These are phyloP conservation scores for Aptenodytes forsteri DNA, from an alignment of 2,113 vertebrate species.

Conservation along the genomic window DNA sequence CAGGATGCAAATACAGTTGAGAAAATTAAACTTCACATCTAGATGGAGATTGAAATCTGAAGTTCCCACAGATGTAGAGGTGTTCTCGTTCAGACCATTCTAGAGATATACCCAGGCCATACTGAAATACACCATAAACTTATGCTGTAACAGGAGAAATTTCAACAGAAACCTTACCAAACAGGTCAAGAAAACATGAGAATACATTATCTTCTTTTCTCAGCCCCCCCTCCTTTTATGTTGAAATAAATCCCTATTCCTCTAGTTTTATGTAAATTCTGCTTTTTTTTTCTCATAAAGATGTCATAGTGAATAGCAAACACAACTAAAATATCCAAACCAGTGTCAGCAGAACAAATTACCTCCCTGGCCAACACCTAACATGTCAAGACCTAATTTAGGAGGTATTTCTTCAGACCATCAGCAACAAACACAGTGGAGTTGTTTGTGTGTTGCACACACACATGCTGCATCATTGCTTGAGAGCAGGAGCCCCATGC, in stretches of 20 bases:
- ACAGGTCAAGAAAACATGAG: background rate
- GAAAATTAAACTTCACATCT: background rate
- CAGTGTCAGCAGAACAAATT: background rate
- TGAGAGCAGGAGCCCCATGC: background rate
- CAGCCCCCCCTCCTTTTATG: background rate
- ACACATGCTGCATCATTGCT: background rate
- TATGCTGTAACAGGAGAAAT: background rate
- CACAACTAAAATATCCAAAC: background rate
- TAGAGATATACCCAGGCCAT: background rate
- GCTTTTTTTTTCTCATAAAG: background rate
- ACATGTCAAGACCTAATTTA: background rate
- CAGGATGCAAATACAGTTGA: background rate
- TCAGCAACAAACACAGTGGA: background rate
- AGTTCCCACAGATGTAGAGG: slow-evolving; percentile 23
- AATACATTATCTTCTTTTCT: background rate
- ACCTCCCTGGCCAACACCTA: background rate
- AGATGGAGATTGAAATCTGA: background rate
- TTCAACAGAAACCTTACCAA: background rate
- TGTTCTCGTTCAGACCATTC: background rate
- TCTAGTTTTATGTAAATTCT: background rate
- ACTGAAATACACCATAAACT: background rate
- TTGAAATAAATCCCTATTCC: background rate
- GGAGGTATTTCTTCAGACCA: background rate
- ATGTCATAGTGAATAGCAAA: background rate
- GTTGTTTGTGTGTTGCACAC: background rate